Evolutionary conservation across 2,888 invertebrate species (phyloP).

Genomic region (Gerris lacustris): DNA sequence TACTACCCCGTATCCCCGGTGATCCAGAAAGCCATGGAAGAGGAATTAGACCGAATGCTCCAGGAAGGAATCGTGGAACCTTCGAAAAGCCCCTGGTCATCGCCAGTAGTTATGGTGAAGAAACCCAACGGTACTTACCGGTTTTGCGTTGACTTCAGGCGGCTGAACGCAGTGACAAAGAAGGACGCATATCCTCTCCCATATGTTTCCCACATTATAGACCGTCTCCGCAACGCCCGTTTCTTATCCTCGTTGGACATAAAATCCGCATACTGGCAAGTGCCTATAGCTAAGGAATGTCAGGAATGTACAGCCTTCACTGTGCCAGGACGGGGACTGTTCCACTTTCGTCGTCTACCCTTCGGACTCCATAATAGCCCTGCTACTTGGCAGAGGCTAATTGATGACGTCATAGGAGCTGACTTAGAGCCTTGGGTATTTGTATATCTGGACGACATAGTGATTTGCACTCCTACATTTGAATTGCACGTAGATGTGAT

Average conservation of each 20-base stretch:
- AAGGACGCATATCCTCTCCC: neutral
- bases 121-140: conserved; percentile 17
- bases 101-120: conserved; percentile 19
- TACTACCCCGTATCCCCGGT: neutral
- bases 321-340: conserved; percentile 31
- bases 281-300: conserved; percentile 20
- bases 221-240: neutral
- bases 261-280: conserved; percentile 21
- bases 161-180: neutral
- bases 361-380: neutral
- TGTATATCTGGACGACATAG: conserved; percentile 18
- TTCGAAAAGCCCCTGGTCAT: conserved; percentile 30
- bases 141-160: conserved; percentile 26
- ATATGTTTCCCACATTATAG: neutral
- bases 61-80: conserved; percentile 22
- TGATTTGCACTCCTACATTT: conserved; percentile 16
- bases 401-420: conserved; percentile 20
- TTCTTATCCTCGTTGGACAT: neutral
- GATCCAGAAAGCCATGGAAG: neutral
- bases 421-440: conserved; percentile 16
- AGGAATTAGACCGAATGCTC: neutral
- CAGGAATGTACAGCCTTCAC: conserved; percentile 33
- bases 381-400: conserved; percentile 2
- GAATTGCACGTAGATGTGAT: conserved; percentile 10
- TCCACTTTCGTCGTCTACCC: conserved; percentile 26